These are phyloP conservation scores for Bombus affinis DNA, from an alignment of 1,140 invertebrate genomes.

Conservation along the genomic window DNA sequence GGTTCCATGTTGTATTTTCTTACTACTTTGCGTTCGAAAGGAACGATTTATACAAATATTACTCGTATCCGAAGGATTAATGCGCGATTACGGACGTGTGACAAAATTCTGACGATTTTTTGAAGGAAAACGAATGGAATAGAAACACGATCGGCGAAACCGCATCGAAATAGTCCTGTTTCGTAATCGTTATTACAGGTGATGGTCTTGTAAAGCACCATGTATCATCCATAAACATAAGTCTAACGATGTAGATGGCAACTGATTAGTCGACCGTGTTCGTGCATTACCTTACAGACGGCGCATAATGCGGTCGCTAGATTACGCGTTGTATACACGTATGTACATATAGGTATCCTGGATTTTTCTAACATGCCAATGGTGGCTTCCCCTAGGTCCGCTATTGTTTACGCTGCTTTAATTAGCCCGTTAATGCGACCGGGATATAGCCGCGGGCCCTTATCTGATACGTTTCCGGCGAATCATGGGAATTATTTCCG, in stretches of 20 bases:
- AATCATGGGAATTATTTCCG: constrained; percentile 81
- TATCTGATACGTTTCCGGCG: constrained; percentile 75
- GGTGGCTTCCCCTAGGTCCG: constrained; percentile 7
- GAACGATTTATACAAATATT: too few relatives aligned
- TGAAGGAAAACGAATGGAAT: neutral
- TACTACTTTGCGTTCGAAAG: too few relatives aligned
- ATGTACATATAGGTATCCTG: constrained; percentile 1
- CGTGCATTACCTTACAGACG: constrained; percentile 41
- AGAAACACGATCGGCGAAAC: neutral
- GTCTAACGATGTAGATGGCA: constrained; percentile 46
- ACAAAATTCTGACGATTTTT: neutral
- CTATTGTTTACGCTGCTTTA: constrained; percentile 67
- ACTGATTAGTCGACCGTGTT: constrained; percentile 36
- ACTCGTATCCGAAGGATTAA: too few relatives aligned
- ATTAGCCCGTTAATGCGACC: constrained; percentile 68
- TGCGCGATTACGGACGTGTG: too few relatives aligned
- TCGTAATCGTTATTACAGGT: constrained; percentile 45
- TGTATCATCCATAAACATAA: constrained; percentile 52
- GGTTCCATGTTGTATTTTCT: too few relatives aligned
- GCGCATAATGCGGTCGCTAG: constrained; percentile 11
- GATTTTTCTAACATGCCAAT: constrained; percentile 56
- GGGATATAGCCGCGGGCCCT: constrained; percentile 55
- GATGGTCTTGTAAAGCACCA: constrained; percentile 27
- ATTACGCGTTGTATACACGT: constrained; percentile 16
- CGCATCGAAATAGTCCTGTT: constrained; percentile 25